Percentiles rank a stretch among this genome's conserved stretches.
These are phyloP conservation scores for Oreocharis arfaki DNA, from an alignment of 2,113 vertebrate species.

Conservation along the genomic window DNA sequence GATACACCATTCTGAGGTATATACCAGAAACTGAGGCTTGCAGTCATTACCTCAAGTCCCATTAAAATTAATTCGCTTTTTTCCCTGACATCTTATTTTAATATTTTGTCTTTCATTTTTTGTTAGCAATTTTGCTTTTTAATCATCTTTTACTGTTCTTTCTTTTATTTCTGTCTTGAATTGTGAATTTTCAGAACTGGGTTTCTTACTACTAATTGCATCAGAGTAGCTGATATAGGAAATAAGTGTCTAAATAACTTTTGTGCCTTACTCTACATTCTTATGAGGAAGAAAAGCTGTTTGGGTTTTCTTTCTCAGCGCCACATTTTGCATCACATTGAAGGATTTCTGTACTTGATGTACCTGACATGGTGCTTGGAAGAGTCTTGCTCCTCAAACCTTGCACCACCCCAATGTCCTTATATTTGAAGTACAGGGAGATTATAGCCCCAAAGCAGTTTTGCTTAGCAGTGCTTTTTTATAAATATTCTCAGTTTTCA, in stretches of 20 bases:
- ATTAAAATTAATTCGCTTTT: neutral
- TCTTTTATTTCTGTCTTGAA: neutral
- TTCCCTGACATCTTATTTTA: neutral
- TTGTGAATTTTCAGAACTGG: neutral
- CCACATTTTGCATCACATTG: neutral
- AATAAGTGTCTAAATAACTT: neutral
- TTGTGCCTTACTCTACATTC: neutral
- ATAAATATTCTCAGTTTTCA: constrained; percentile 9
- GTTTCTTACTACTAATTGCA: neutral
- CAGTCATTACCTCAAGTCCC: neutral
- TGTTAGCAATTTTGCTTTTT: neutral
- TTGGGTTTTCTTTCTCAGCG: neutral
- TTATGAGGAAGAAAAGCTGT: neutral
- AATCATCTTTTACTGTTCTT: neutral
- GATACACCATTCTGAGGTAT: neutral
- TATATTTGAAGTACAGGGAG: neutral
- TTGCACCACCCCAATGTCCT: neutral
- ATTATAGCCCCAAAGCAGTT: neutral
- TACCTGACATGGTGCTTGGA: neutral
- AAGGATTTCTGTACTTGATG: neutral
- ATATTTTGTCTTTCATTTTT: neutral
- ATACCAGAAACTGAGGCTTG: neutral
- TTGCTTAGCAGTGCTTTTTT: neutral
- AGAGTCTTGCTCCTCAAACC: neutral
- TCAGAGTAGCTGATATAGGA: neutral